Conservation (phyloP, 2,113 vertebrate species). For the Paradoxurus hermaphroditus region DNA sequence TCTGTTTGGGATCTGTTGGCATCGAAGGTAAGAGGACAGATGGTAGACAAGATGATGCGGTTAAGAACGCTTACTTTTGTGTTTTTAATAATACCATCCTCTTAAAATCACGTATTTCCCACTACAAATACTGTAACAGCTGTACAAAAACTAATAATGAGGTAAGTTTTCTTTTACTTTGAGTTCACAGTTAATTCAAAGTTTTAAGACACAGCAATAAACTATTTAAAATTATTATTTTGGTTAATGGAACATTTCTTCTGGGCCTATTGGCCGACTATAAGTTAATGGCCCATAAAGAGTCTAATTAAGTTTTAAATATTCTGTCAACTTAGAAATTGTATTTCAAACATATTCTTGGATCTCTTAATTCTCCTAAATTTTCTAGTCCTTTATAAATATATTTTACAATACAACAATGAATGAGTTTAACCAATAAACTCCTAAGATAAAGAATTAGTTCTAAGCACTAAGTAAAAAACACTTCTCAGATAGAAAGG, state of each 20-base stretch:
- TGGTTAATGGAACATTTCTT: constrained; percentile 10
- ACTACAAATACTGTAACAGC: not conserved
- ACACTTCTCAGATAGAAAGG: not conserved
- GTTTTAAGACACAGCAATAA: not conserved
- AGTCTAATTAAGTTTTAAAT: not conserved
- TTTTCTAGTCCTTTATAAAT: constrained; percentile 14
- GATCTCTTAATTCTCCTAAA: constrained; percentile 5
- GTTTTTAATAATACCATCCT: not conserved
- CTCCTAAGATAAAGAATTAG: not conserved
- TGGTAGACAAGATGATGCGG: not conserved
- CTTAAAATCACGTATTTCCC: constrained; percentile 16
- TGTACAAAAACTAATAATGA: not conserved
- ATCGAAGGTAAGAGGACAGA: not conserved
- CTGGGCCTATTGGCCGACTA: not conserved
- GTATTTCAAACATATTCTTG: constrained; percentile 41
- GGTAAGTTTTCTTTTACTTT: not conserved
- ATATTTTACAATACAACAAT: constrained; percentile 18
- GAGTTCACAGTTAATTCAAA: not conserved
- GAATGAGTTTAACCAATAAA: constrained; percentile 23
- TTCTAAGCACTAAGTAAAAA: not conserved
- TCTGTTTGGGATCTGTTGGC: not conserved
- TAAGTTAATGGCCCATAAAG: not conserved
- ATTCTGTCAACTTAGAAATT: not conserved
- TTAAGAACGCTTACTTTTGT: not conserved
- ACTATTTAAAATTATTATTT: constrained; percentile 18